Conservation (phyloP, 2,888 invertebrate genomes). For the Elmis aenea region DNA sequence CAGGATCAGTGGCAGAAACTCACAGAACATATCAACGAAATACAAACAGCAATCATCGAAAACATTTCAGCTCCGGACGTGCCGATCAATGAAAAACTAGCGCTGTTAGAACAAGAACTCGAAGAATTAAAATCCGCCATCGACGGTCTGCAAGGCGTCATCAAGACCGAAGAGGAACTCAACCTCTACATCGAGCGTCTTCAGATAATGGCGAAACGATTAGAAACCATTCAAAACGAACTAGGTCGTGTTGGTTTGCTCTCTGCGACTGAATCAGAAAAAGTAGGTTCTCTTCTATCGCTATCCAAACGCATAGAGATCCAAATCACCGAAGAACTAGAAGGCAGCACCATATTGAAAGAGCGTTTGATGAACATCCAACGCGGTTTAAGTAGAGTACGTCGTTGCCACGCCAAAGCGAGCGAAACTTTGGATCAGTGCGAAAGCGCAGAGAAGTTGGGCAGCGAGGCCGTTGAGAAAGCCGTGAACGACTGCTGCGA, state of each 20-base stretch:
- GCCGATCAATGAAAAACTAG: slow-evolving; percentile 68
- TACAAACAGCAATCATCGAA: slow-evolving; percentile 64
- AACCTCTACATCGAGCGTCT: slow-evolving; percentile 75
- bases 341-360: slow-evolving; percentile 67
- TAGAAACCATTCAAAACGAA: slow-evolving; percentile 76
- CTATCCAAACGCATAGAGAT: slow-evolving; percentile 67
- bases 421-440: slow-evolving; percentile 63
- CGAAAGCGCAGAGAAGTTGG: slow-evolving; percentile 65
- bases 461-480: slow-evolving; percentile 72
- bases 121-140: slow-evolving; percentile 66
- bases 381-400: slow-evolving; percentile 63
- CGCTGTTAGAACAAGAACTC: slow-evolving; percentile 70
- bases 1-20: slow-evolving; percentile 72
- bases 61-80: slow-evolving; percentile 69
- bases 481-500: slow-evolving; percentile 69
- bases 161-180: slow-evolving; percentile 79
- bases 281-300: slow-evolving; percentile 65
- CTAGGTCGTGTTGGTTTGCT: slow-evolving; percentile 69
- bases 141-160: slow-evolving; percentile 69
- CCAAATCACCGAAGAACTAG: slow-evolving; percentile 71
- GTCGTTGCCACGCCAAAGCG: slow-evolving; percentile 62
- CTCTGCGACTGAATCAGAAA: slow-evolving; percentile 71
- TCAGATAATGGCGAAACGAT: slow-evolving; percentile 68
- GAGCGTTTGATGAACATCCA: slow-evolving; percentile 70
- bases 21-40: slow-evolving; percentile 58